A percentile compares a stretch with the other conserved stretches of the same genome.
Evolutionary conservation across 2,797 vertebrate species (phyloP).

Genomic region (Cottoperca gobio): DNA sequence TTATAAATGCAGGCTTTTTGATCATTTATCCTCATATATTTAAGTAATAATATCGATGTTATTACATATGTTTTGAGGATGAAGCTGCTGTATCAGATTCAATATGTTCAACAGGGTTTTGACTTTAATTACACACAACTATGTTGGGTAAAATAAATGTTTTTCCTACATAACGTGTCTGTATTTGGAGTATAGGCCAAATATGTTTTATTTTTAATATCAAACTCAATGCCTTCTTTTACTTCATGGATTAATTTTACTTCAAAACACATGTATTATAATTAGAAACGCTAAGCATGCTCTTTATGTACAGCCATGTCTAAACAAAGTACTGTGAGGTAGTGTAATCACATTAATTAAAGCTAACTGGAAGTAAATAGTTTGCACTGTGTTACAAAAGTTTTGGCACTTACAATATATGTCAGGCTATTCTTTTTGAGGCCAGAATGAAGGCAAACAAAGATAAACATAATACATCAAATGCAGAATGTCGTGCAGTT

Average conservation of each 20-base stretch:
- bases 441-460: background rate
- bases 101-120: background rate
- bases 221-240: background rate
- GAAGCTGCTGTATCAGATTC: background rate
- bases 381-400: background rate
- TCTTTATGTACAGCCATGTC: no score
- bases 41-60: background rate
- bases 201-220: background rate
- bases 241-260: background rate
- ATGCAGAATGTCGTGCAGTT: background rate
- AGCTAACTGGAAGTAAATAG: background rate
- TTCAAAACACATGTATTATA: background rate
- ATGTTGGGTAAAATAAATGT: background rate
- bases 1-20: background rate
- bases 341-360: background rate
- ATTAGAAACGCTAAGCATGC: no score
- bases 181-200: background rate
- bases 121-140: background rate
- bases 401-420: background rate
- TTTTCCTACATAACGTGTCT: background rate
- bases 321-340: background rate
- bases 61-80: background rate
- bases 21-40: background rate
- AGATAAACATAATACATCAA: constrained; percentile 1
- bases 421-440: background rate